Conservation (phyloP, 2,113 vertebrate species). For the Piprites chloris region DNA sequence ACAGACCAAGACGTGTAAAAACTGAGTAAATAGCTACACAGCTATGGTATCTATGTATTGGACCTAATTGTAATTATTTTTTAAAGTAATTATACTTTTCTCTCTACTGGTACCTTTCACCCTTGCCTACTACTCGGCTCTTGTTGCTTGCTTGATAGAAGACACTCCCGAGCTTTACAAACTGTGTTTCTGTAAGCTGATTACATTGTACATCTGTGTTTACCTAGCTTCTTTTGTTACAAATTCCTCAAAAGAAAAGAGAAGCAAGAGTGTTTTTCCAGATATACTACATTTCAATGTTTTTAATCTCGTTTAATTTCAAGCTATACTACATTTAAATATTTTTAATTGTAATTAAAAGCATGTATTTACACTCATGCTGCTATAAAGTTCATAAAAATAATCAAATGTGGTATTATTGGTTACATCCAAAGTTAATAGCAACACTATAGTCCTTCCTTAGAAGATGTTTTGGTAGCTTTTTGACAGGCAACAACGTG, state of each 20-base stretch:
- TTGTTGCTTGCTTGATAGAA: not conserved
- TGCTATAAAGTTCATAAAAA: not conserved
- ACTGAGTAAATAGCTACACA: not conserved
- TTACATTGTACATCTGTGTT: not conserved
- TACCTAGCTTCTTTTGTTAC: not conserved
- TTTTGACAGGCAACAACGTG: not conserved
- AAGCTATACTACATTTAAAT: not conserved
- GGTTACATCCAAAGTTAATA: not conserved
- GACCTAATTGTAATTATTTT: not conserved
- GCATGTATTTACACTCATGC: not conserved
- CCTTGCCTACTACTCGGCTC: not conserved
- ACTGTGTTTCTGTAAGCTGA: not conserved
- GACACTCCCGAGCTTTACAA: not conserved
- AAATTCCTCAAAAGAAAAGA: not conserved
- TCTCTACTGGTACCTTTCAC: not conserved
- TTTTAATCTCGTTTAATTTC: not conserved
- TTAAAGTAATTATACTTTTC: not conserved
- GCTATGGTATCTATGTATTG: not conserved
- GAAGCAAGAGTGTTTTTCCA: not conserved
- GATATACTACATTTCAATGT: not conserved
- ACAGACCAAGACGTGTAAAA: not conserved
- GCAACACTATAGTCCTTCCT: not conserved
- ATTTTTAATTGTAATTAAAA: not conserved
- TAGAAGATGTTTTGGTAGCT: not conserved
- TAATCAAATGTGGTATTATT: not conserved